These are phyloP conservation scores for Diadema setosum DNA, from an alignment of 35 echinoderm and acorn worm species.

Conservation along the genomic window DNA sequence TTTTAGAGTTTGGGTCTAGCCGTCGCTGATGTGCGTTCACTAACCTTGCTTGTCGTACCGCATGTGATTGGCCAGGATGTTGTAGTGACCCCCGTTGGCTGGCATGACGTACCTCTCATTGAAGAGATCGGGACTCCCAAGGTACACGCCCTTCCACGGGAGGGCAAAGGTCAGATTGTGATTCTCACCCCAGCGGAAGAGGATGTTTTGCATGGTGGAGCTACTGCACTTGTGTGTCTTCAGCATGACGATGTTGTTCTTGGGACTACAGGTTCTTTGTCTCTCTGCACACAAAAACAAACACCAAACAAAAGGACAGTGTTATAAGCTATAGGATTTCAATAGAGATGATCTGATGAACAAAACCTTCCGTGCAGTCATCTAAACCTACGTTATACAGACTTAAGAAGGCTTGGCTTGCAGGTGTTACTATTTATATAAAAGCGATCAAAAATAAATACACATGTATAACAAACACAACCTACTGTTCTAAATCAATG, in stretches of 20 bases:
- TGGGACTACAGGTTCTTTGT: not conserved
- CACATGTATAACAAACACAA: no score
- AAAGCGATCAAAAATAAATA: no score
- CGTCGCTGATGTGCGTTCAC: no score
- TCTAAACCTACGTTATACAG: no score
- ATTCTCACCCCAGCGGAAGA: slow-evolving; percentile 78
- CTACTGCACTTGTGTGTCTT: slow-evolving; percentile 98
- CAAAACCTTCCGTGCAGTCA: no score
- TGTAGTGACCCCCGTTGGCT: slow-evolving; percentile 50
- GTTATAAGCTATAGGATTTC: no score
- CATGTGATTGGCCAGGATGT: slow-evolving; percentile 86
- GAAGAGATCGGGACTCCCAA: slow-evolving; percentile 57
- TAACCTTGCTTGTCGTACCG: slow-evolving; percentile 48
- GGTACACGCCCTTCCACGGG: slow-evolving; percentile 58
- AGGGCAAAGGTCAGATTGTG: slow-evolving; percentile 67
- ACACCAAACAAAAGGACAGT: no score
- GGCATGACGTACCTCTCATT: not conserved
- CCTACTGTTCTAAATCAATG: no score
- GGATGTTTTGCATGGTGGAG: slow-evolving; percentile 90
- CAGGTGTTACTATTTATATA: no score
- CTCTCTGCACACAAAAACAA: not conserved
- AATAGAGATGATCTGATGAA: no score
- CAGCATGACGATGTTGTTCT: slow-evolving; percentile 69
- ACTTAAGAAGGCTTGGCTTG: no score
- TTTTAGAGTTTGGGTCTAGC: no score